These are phyloP conservation scores for Anoplius nigerrimus DNA, from an alignment of 2,888 invertebrate genomes.

Conservation along the genomic window DNA sequence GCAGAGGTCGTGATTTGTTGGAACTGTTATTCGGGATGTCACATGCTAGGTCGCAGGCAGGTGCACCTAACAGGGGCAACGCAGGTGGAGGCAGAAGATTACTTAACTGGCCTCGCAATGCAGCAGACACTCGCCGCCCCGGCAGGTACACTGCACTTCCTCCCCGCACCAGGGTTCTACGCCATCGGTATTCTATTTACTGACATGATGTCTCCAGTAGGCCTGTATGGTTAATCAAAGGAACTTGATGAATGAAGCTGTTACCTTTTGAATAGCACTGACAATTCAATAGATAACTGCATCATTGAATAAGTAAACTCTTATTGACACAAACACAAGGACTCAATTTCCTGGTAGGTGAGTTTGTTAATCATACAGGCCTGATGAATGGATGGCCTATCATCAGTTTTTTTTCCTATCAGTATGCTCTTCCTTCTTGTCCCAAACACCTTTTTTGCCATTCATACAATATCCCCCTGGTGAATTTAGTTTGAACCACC, in stretches of 20 bases:
- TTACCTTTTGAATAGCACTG: background rate
- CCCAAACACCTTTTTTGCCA: too few species aligned
- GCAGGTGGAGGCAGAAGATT: conserved; percentile 37
- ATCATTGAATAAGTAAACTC: background rate
- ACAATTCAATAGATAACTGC: background rate
- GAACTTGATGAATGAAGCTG: conserved; percentile 2
- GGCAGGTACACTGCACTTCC: conserved; percentile 50
- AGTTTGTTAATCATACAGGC: conserved; percentile 10
- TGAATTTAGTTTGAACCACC: too few species aligned
- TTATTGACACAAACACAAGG: background rate
- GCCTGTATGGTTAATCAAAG: conserved; percentile 11
- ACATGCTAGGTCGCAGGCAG: conserved; percentile 17
- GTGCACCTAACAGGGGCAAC: conserved; percentile 40
- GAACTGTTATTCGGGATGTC: conserved; percentile 30
- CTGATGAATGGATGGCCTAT: conserved; percentile 14
- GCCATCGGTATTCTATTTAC: conserved; percentile 38
- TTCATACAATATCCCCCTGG: too few species aligned
- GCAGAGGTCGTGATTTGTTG: conserved; percentile 27
- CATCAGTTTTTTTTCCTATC: conserved; percentile 9
- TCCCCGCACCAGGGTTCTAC: conserved; percentile 27
- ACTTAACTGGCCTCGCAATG: conserved; percentile 39
- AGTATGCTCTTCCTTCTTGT: too few species aligned
- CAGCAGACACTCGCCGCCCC: conserved; percentile 50
- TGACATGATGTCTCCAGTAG: conserved; percentile 18
- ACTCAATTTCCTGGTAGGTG: too few species aligned